These are phyloP conservation scores for Ornithoptera priamus DNA, from an alignment of 2,888 invertebrate genomes.

Conservation along the genomic window DNA sequence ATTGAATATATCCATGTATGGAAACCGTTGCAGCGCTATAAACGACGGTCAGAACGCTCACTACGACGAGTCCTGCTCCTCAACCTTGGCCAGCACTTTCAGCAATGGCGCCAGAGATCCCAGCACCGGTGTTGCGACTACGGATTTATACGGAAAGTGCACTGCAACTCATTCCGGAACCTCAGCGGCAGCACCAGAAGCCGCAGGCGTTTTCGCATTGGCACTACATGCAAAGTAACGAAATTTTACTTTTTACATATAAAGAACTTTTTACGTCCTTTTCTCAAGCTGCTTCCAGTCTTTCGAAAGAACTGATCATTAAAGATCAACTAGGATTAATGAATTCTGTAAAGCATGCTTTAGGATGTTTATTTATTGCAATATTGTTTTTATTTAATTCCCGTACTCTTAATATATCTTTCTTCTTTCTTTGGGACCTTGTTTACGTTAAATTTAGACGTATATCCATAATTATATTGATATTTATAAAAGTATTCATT, in stretches of 20 bases:
- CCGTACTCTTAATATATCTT: too few species aligned
- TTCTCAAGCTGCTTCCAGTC: not conserved
- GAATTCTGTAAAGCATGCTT: too few species aligned
- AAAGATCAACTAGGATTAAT: too few species aligned
- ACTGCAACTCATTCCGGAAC: conserved; percentile 99
- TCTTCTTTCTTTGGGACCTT: too few species aligned
- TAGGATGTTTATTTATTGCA: too few species aligned
- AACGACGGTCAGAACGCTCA: conserved; percentile 99
- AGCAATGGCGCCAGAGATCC: conserved; percentile 99
- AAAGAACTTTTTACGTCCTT: not conserved
- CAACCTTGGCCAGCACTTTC: conserved; percentile 98
- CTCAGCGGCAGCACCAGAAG: conserved; percentile 99
- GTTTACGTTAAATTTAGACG: too few species aligned
- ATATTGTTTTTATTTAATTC: too few species aligned
- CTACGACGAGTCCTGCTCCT: conserved; percentile 99
- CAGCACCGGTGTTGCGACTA: conserved; percentile 98
- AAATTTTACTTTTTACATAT: not conserved
- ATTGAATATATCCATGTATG: not conserved
- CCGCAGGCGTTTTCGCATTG: conserved; percentile 98
- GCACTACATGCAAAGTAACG: conserved; percentile 98
- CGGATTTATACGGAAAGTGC: conserved; percentile 98
- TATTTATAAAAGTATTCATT: too few species aligned
- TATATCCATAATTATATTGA: too few species aligned
- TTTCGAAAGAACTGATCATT: too few species aligned
- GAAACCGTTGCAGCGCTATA: conserved; percentile 86